Evolutionary conservation across 2,113 vertebrate species (phyloP).

Genomic region (Pygoscelis antarcticus): DNA sequence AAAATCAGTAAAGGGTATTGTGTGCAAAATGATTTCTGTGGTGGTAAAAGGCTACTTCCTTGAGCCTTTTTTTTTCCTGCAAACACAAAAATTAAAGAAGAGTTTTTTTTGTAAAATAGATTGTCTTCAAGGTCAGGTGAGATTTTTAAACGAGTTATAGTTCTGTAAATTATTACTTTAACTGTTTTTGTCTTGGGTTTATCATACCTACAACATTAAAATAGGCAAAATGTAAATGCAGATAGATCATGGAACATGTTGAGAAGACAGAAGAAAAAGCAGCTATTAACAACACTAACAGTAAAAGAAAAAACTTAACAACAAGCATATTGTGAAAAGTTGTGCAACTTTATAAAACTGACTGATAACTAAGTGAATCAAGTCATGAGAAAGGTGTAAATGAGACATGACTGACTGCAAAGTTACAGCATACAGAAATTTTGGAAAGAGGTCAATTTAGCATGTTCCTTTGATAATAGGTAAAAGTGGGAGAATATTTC

Average conservation of each 20-base stretch:
- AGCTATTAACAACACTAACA: not conserved
- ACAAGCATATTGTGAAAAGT: not conserved
- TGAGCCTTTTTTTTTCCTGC: not conserved
- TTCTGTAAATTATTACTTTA: not conserved
- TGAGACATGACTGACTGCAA: not conserved
- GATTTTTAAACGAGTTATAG: not conserved
- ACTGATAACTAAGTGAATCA: not conserved
- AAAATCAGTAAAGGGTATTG: slow-evolving; percentile 37
- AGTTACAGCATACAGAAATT: not conserved
- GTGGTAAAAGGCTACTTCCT: not conserved
- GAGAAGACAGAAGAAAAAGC: not conserved
- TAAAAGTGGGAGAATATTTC: not conserved
- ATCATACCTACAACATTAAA: not conserved
- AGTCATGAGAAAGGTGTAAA: not conserved
- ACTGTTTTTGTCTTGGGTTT: not conserved
- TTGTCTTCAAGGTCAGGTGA: not conserved
- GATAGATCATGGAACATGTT: not conserved
- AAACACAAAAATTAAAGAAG: not conserved
- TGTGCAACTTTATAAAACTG: not conserved
- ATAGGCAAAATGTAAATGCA: not conserved
- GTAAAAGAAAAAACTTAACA: not conserved
- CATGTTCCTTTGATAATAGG: not conserved
- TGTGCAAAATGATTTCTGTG: not conserved
- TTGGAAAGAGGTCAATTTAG: not conserved
- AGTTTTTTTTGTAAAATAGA: not conserved